phyloP scores from a whole-genome alignment of 2,888 invertebrate genomes.

The Epirrhoe alternata region DNA sequence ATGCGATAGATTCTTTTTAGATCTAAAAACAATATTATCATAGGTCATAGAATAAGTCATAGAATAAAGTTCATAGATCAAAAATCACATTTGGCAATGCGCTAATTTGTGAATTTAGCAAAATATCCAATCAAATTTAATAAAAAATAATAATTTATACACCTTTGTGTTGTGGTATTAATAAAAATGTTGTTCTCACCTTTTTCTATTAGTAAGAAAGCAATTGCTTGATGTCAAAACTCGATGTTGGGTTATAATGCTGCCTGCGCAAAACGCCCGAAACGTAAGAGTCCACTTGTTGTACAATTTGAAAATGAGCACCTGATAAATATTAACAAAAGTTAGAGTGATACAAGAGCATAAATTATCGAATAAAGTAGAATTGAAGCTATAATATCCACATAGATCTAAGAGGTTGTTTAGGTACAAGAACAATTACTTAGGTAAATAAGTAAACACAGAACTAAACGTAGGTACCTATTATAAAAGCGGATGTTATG shows the following conservation, averaged over 20 bases:
- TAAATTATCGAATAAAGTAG: too few species aligned
- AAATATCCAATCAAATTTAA: too few species aligned
- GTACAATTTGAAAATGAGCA: constrained; percentile 52
- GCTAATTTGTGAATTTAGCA: too few species aligned
- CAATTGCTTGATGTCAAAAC: constrained; percentile 67
- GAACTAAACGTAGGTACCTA: background rate
- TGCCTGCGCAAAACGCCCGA: constrained; percentile 67
- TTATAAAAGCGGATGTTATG: background rate
- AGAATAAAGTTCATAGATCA: too few species aligned
- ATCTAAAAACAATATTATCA: constrained; percentile 39
- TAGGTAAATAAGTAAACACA: background rate
- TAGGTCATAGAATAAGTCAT: background rate
- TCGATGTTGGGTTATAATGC: constrained; percentile 55
- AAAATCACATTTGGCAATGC: background rate
- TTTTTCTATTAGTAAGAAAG: constrained; percentile 66
- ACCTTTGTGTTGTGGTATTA: background rate
- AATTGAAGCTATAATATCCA: too few species aligned
- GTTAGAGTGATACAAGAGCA: background rate
- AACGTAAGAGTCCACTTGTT: constrained; percentile 41
- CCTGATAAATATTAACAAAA: constrained; percentile 46
- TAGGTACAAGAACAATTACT: background rate
- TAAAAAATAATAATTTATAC: too few species aligned
- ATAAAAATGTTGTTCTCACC: constrained; percentile 45
- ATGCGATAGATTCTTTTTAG: constrained; percentile 38
- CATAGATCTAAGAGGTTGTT: too few species aligned